phyloP scores from a whole-genome alignment of 2,888 invertebrate species.

The Apomyelois bistriatella region DNA sequence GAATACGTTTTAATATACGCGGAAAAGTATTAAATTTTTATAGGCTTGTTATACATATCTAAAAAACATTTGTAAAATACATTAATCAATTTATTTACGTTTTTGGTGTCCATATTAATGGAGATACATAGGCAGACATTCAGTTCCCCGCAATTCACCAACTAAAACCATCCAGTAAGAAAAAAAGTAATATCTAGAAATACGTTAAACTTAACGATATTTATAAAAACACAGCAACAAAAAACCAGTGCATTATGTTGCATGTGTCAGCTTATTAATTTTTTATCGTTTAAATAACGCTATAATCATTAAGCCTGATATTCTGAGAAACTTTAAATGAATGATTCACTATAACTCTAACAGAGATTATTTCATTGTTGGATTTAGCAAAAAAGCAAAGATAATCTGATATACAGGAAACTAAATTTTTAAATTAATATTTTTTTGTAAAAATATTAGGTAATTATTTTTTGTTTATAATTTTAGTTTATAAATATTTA shows the following conservation, averaged over 20 bases:
- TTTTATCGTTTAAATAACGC: constrained; percentile 1
- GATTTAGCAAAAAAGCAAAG: background rate
- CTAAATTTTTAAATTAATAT: no score
- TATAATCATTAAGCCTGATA: background rate
- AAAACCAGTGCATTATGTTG: background rate
- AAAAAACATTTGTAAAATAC: no score
- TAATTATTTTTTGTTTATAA: no score
- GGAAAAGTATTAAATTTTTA: no score
- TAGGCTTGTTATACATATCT: no score
- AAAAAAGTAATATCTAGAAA: background rate
- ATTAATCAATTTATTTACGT: no score
- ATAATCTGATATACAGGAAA: no score
- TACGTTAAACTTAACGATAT: background rate
- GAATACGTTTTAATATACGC: no score
- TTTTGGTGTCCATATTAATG: no score
- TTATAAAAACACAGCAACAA: background rate
- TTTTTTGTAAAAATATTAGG: no score
- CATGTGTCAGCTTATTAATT: background rate
- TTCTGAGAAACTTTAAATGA: constrained; percentile 6
- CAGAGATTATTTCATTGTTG: background rate
- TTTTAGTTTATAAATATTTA: no score
- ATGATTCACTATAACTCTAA: constrained; percentile 10
- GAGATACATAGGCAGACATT: no score
- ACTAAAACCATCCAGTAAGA: background rate
- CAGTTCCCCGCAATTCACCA: background rate